These are phyloP conservation scores for Tetrapedia diversipes DNA, from an alignment of 2,888 invertebrate species.

Conservation along the genomic window DNA sequence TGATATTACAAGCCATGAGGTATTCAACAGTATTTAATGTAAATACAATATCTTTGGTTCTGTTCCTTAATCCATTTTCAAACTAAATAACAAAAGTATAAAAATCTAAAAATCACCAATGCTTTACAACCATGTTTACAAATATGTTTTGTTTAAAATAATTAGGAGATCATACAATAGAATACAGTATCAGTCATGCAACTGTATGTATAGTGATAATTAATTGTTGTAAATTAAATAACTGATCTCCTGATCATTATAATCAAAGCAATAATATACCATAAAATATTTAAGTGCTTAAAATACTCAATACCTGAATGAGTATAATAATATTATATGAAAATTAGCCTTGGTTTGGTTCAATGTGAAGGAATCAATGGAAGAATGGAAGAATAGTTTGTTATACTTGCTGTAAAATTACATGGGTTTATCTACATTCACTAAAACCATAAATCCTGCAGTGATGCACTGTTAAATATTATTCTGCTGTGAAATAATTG, in stretches of 20 bases:
- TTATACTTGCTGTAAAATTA: constrained; percentile 15
- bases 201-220: not conserved
- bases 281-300: not conserved
- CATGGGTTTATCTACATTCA: no score
- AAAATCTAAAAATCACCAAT: not conserved
- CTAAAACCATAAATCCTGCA: no score
- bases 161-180: not conserved
- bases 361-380: not conserved
- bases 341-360: not conserved
- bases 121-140: not conserved
- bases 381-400: no score
- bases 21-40: not conserved
- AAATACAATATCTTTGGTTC: not conserved
- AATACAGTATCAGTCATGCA: not conserved
- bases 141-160: not conserved
- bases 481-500: no score
- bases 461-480: no score
- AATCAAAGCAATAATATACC: not conserved
- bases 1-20: not conserved
- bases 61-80: not conserved
- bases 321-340: not conserved
- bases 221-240: not conserved
- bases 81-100: constrained; percentile 14
- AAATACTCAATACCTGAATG: not conserved
- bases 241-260: not conserved